Evolutionary conservation across 2,797 vertebrate genomes (phyloP), one percentile per base, ranked within the genome.

Genomic region (Smutsia temminckii): DNA sequence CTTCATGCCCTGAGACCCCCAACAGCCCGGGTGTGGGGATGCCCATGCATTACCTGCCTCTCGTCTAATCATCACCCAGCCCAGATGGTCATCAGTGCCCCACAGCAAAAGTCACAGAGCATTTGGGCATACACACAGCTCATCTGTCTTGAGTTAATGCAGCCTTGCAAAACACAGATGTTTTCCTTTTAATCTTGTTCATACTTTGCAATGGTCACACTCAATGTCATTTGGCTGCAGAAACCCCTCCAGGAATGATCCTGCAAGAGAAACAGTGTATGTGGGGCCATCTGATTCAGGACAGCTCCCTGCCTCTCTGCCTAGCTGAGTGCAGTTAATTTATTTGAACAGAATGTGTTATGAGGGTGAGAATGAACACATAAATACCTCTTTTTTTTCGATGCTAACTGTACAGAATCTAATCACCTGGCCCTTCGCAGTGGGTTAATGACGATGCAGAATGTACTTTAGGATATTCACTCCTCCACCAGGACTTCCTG

Each of bases 301-400:
- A 71, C 91, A 59, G 92, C 92, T 85, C 63, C 66, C 55, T 0
- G 51, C 96, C 88, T 97, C 96, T 94, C 97, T 91, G 96, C 93
- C 75, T 55, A 94, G 92, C 96, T 93, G 96, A 97, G 94, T 92
- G 86, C 89, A n/a, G 72, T 93, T 96, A 94, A 96, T 97, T 97
- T 97, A 97, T 97, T 94, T 96, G 90, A 89, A 94, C 78, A 83
- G 92, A 95, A 95, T 79, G 49, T 92, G 66, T 94, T 97, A 93
- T 93, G 89, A 95, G 94, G 89, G 91, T 93, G 92, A 96, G 95
- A 79, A 95, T 93, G 95, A 97, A 96, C 95, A n/a, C 77, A 91
- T 68, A 97, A 96, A 97, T 96, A 96, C 92, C 92, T 95, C 86
- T 42, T 59, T 83, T 72, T 96, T 93, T 94, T 97, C 84, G 95